phyloP scores from a whole-genome alignment of 2,888 invertebrate genomes.

The Syrphus vitripennis region DNA sequence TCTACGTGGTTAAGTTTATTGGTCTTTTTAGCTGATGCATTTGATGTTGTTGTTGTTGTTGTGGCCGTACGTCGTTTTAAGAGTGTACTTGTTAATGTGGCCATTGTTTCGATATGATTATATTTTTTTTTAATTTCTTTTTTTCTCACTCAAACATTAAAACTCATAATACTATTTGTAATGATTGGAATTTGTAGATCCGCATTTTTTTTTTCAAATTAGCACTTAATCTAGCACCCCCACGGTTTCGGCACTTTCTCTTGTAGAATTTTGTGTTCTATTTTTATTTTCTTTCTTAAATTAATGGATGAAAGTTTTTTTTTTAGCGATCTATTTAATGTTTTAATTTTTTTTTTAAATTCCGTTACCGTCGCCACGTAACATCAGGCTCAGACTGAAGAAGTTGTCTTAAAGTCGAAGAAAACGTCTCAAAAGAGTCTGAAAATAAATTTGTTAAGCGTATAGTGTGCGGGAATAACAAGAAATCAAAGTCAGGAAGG shows the following conservation, averaged over 20 bases:
- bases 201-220: constrained; percentile 24
- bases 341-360: neutral
- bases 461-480: neutral
- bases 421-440: constrained; percentile 45
- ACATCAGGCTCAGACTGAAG: constrained; percentile 63
- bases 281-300: neutral
- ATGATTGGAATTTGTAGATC: neutral
- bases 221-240: constrained; percentile 17
- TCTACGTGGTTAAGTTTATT: constrained; percentile 43
- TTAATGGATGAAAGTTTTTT: constrained; percentile 10
- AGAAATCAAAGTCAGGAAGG: constrained; percentile 30
- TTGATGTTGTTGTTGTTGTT: constrained; percentile 22
- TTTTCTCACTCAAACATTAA: constrained; percentile 24
- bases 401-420: constrained; percentile 27
- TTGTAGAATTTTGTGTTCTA: neutral
- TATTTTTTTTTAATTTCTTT: neutral
- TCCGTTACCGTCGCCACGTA: constrained; percentile 64
- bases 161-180: neutral
- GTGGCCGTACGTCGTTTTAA: constrained; percentile 38
- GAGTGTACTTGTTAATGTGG: constrained; percentile 51
- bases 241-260: constrained; percentile 51
- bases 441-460: constrained; percentile 19
- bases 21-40: constrained; percentile 24
- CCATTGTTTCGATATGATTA: constrained; percentile 39
- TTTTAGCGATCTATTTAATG: neutral